Base-by-base conservation (phyloP, 1,140 invertebrate genomes). In the Luehdorfia chinensis region DNA sequence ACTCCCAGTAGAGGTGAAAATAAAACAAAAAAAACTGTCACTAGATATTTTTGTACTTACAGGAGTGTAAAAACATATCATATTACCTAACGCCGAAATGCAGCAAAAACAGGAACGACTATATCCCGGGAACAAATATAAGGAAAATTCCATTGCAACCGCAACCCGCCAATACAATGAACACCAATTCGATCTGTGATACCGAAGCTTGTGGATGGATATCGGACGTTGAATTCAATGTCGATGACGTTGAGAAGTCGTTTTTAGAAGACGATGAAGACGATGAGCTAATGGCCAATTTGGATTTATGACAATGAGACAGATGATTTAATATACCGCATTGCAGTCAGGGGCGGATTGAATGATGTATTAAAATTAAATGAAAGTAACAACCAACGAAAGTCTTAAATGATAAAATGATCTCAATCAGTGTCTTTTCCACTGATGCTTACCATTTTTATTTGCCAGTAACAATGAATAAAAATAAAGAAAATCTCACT, bases 41-140 rank as follows among this genome's bases (percentile, higher is more conserved):
- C n/a, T n/a, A n/a, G n/a, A n/a, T n/a, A n/a, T n/a, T n/a, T n/a
- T 50, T 33, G 49, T 46, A 8, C 28, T 81, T 73, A 7, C 56
- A 84, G 78, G 75, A 73, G 37, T 73, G 66, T 57, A 75, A 62
- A 46, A 66, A 56, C 21, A 78, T 87, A 31, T 50, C 64, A 3
- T 64, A 75, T 12, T 86, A 84, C 11, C 36, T 84, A 13, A 65
- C 73, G n/a, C 75, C 68, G 0, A 28, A 13, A 16, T 6, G 6
- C 1, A 31, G 7, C 9, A 84, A 73, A 39, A 81, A 81, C 31
- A 71, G 50, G 48, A 72, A 73, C 43, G 71, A 84, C 16, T 87
- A 69, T 39, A 80, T 86, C 14, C 75, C 78, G 0, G 84, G 84
- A n/a, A 88, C 84, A 0, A 87, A 88, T 37, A 83, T 86, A 27